Conservation (phyloP, 1,140 invertebrate species). For the Drosophila malerkotliana region DNA sequence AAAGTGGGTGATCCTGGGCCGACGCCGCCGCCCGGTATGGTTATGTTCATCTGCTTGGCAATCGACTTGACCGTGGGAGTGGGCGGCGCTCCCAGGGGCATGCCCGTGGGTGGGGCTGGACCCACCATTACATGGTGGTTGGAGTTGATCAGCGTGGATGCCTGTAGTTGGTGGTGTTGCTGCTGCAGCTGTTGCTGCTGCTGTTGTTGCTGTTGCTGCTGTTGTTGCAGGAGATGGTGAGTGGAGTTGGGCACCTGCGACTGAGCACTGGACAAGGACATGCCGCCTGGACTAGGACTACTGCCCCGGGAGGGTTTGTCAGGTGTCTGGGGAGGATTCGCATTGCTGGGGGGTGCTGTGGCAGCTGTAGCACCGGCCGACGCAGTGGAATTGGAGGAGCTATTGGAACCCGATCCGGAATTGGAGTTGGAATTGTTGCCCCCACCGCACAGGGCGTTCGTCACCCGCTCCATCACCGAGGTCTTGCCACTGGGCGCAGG, state of each 20-base stretch:
- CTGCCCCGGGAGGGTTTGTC: conserved; percentile 71
- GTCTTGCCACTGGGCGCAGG: conserved; percentile 84
- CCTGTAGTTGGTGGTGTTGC: conserved; percentile 73
- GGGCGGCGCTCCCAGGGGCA: conserved; percentile 75
- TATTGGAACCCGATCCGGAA: conserved; percentile 35
- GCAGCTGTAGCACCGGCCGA: conserved; percentile 11
- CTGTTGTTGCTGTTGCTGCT: conserved; percentile 45
- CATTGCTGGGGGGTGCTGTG: conserved; percentile 18
- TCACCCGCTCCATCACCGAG: conserved; percentile 93
- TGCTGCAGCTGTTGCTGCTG: conserved; percentile 52
- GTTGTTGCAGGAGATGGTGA: conserved; percentile 53
- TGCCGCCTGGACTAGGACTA: conserved; percentile 20
- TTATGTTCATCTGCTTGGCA: conserved; percentile 83
- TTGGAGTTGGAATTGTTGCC: conserved; percentile 71
- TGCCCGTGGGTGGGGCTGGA: conserved; percentile 53
- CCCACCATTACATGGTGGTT: conserved; percentile 67
- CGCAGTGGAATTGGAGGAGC: conserved; percentile 29
- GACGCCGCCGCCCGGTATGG: conserved; percentile 60
- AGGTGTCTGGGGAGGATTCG: conserved; percentile 59
- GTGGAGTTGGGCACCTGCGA: conserved; percentile 42
- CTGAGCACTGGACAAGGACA: conserved; percentile 30
- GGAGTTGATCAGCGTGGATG: conserved; percentile 78
- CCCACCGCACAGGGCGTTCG: conserved; percentile 91
- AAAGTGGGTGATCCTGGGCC: conserved; percentile 68
- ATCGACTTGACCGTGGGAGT: conserved; percentile 79